These are phyloP conservation scores for Zaprionus africanus DNA, from an alignment of 1,140 invertebrate genomes.

Conservation along the genomic window DNA sequence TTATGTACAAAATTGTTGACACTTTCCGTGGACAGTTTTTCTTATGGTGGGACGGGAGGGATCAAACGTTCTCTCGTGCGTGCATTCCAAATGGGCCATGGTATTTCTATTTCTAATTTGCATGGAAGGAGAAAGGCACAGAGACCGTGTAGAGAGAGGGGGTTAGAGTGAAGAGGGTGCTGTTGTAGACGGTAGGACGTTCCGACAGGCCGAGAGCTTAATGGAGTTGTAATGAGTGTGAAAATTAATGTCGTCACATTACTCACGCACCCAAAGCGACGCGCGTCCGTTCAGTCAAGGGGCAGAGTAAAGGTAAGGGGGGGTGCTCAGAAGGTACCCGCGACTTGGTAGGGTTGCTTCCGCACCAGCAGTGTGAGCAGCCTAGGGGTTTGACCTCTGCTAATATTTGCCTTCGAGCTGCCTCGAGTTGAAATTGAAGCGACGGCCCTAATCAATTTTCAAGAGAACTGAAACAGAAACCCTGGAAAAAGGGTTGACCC, in stretches of 20 bases:
- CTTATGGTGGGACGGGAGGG: not conserved
- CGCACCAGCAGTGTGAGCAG: too few relatives aligned
- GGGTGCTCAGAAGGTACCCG: not conserved
- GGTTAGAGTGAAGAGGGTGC: conserved; percentile 4
- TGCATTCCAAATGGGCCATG: conserved; percentile 59
- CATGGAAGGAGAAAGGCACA: not conserved
- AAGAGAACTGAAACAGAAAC: not conserved
- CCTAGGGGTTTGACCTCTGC: conserved; percentile 40
- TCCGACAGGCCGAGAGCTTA: conserved; percentile 53
- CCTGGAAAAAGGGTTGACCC: conserved; percentile 19
- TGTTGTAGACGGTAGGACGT: conserved; percentile 5
- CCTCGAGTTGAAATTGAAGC: conserved; percentile 60
- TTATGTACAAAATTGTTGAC: conserved; percentile 71
- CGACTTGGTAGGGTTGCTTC: conserved; percentile 23
- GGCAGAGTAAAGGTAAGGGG: conserved; percentile 5
- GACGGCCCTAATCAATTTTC: conserved; percentile 59
- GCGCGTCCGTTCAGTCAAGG: conserved; percentile 17
- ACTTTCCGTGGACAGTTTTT: conserved; percentile 51
- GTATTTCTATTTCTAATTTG: conserved; percentile 59
- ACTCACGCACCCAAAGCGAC: conserved; percentile 72
- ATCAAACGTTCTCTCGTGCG: conserved; percentile 60
- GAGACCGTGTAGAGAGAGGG: not conserved
- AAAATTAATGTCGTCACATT: conserved; percentile 83
- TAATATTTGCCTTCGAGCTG: conserved; percentile 67
- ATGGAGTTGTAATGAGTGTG: conserved; percentile 82